Evolutionary conservation across 1,140 invertebrate species (phyloP).

Genomic region (Spodoptera litura): DNA sequence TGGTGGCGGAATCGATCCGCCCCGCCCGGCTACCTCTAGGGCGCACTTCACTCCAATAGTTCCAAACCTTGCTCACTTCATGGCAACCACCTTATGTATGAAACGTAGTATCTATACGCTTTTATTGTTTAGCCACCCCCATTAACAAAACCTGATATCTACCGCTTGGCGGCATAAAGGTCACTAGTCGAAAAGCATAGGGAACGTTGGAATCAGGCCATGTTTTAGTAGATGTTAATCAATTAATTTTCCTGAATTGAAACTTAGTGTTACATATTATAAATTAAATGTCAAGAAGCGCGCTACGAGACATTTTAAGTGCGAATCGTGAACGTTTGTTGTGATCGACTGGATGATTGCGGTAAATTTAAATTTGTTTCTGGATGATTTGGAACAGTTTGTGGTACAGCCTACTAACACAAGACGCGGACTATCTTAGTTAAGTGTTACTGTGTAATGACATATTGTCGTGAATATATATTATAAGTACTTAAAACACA

Average conservation of each 20-base stretch:
- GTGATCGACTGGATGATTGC: constrained; percentile 45
- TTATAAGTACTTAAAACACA: constrained; percentile 2
- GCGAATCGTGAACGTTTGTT: constrained; percentile 55
- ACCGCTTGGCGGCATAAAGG: constrained; percentile 62
- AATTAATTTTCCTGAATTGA: constrained; percentile 42
- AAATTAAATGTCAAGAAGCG: constrained; percentile 41
- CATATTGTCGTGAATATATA: constrained; percentile 9
- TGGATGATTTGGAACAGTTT: background rate
- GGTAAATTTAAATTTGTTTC: constrained; percentile 50
- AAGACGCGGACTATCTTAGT: background rate
- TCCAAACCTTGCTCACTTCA: constrained; percentile 74
- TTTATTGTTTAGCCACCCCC: constrained; percentile 75
- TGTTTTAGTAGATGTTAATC: constrained; percentile 49
- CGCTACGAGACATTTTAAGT: constrained; percentile 46
- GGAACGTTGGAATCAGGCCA: constrained; percentile 48
- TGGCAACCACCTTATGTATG: constrained; percentile 72
- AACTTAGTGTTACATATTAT: constrained; percentile 43
- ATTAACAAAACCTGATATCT: constrained; percentile 69
- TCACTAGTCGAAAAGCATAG: constrained; percentile 54
- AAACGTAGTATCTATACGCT: constrained; percentile 80
- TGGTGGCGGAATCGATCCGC: constrained; percentile 73
- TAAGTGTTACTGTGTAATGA: constrained; percentile 33
- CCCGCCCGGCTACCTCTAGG: constrained; percentile 61
- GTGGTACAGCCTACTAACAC: background rate
- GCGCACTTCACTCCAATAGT: constrained; percentile 68